These are phyloP conservation scores for Sterna hirundo DNA, from an alignment of 2,113 vertebrate species.

Conservation along the genomic window DNA sequence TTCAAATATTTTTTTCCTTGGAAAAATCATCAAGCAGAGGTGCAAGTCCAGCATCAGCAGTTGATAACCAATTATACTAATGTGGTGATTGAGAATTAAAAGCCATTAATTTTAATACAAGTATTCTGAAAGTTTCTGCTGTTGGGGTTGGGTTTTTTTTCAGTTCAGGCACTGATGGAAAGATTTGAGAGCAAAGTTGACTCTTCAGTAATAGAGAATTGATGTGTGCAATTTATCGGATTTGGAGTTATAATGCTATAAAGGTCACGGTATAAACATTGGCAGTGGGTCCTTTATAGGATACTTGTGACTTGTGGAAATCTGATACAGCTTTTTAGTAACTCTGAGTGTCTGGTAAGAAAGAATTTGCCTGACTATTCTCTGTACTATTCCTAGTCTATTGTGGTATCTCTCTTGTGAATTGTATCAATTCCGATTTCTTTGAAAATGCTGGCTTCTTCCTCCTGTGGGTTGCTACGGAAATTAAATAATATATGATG, in stretches of 20 bases:
- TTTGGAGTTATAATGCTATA: neutral
- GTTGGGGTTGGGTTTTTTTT: neutral
- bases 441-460: neutral
- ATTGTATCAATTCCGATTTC: neutral
- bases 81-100: neutral
- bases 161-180: neutral
- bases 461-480: neutral
- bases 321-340: neutral
- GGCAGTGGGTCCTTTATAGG: neutral
- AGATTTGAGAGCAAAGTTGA: neutral
- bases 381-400: neutral
- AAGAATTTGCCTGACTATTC: neutral
- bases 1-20: neutral
- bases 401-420: neutral
- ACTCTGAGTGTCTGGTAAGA: neutral
- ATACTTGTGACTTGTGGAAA: neutral
- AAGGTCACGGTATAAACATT: neutral
- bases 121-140: neutral
- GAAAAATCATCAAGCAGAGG: neutral
- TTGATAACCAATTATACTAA: neutral
- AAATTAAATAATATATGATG: conserved; percentile 33
- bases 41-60: neutral
- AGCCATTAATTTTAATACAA: neutral
- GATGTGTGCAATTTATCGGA: neutral
- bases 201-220: neutral